Percentiles rank a stretch among this genome's conserved stretches.
Conservation (phyloP, 2,888 invertebrate species). For the Zaprionus lineosus region DNA sequence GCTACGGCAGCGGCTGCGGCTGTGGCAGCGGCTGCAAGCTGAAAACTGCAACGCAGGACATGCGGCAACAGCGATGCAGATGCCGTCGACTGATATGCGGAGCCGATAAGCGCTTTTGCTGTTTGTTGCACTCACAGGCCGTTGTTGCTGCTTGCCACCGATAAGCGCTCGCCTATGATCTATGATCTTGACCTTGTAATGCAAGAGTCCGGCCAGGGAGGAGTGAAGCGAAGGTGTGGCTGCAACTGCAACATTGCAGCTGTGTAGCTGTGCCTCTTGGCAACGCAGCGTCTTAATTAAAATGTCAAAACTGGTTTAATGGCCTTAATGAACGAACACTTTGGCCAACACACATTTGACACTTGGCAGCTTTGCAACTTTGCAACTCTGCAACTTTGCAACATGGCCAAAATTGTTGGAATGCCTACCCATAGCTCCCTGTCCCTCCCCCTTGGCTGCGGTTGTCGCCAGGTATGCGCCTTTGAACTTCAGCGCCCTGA, state of each 20-base stretch:
- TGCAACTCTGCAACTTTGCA: slow-evolving; percentile 35
- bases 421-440: slow-evolving; percentile 27
- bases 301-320: slow-evolving; percentile 83
- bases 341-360: slow-evolving; percentile 23
- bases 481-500: slow-evolving; percentile 60
- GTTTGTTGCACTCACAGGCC: slow-evolving; percentile 5
- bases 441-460: not conserved
- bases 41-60: slow-evolving; percentile 63
- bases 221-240: slow-evolving; percentile 33
- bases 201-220: no score
- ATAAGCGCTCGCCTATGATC: slow-evolving; percentile 73
- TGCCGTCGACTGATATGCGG: slow-evolving; percentile 58
- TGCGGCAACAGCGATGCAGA: slow-evolving; percentile 53
- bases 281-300: slow-evolving; percentile 80
- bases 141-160: slow-evolving; percentile 38
- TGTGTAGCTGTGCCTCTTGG: no score
- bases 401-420: slow-evolving; percentile 36
- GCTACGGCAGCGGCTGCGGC: not conserved
- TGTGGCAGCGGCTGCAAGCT: slow-evolving; percentile 14
- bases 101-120: slow-evolving; percentile 53
- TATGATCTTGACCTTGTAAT: slow-evolving; percentile 70
- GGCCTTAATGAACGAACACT: slow-evolving; percentile 83
- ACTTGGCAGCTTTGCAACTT: slow-evolving; percentile 3
- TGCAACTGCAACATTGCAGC: slow-evolving; percentile 38
- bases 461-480: slow-evolving; percentile 14